Evolutionary conservation across 2,113 vertebrate species (phyloP).

Genomic region (Salminus brasiliensis): DNA sequence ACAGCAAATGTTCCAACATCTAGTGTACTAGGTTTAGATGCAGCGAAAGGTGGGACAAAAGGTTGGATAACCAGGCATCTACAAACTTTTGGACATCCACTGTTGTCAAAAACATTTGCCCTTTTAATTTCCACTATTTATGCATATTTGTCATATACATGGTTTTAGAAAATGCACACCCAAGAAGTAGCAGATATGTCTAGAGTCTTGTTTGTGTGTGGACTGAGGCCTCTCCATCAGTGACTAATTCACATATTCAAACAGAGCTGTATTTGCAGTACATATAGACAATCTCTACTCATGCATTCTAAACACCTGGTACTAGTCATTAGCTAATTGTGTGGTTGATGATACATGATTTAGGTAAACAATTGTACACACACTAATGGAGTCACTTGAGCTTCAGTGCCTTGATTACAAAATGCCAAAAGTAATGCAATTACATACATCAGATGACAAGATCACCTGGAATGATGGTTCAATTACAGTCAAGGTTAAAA

Average conservation of each 20-base stretch:
- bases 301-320: constrained; percentile 16
- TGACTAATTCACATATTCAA: not conserved
- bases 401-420: constrained; percentile 15
- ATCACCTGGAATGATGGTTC: constrained; percentile 1
- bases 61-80: too few relatives aligned
- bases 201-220: too few relatives aligned
- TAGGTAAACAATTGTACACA: constrained; percentile 41
- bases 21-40: too few relatives aligned
- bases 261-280: constrained; percentile 5
- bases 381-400: constrained; percentile 28
- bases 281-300: constrained; percentile 9
- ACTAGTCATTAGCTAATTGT: constrained; percentile 32
- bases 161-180: too few relatives aligned
- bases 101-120: too few relatives aligned
- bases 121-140: too few relatives aligned
- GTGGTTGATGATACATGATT: constrained; percentile 32
- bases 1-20: too few relatives aligned
- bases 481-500: not conserved
- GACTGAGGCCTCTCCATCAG: not conserved
- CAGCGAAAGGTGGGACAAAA: too few relatives aligned
- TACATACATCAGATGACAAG: constrained; percentile 14
- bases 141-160: too few relatives aligned
- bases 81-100: too few relatives aligned
- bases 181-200: not conserved
- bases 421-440: constrained; percentile 16